Evolutionary conservation across 2,888 invertebrate species (phyloP), one percentile per base, ranked within the genome.

Genomic region (Cosmia trapezina): DNA sequence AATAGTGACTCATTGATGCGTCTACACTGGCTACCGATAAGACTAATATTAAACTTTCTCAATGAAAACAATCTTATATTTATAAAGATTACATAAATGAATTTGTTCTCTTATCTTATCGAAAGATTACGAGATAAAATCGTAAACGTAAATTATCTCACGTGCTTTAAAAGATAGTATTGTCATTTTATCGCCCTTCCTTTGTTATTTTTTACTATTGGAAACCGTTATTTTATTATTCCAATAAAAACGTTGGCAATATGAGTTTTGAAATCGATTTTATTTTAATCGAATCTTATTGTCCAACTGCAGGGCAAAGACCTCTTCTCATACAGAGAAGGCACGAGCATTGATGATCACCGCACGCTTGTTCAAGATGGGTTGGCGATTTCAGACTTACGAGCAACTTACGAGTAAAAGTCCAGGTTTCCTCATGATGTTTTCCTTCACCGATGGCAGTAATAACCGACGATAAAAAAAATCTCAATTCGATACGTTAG

Each of bases 51-150:
- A 61, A 62, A 41, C 45, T 74, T 51, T 71, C 53, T 69, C 47
- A 73, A 79, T 59, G 59, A 33, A 51, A 43, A 67, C 41, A 76
- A 70, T 78, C 68, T 77, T 70, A 70, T 77, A 84, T 81, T 69
- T 73, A 71, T 22, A 64, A 75, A 71, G 70, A 80, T 83, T 77
- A 76, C 74, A 75, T 76, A 82, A 82, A 83, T 80, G 65, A 77
- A 54, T 70, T 22, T 70, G 22, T 69, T 33, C 19, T 63, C n/a
- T 63, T 79, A 86, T 84, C 81, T 86, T 83, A 85, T 83, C 80
- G 17, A n/a, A 19, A 43, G 70, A 76, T 86, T 70, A 73, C n/a
- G n/a, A n/a, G n/a, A n/a, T 66, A 56, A 64, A 51, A 73, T 73
- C 37, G 54, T 51, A 9, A 67, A 65, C 19, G 41, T 45, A 54